phyloP scores from a whole-genome alignment of 1,140 invertebrate species.

The Argopecten irradians region DNA sequence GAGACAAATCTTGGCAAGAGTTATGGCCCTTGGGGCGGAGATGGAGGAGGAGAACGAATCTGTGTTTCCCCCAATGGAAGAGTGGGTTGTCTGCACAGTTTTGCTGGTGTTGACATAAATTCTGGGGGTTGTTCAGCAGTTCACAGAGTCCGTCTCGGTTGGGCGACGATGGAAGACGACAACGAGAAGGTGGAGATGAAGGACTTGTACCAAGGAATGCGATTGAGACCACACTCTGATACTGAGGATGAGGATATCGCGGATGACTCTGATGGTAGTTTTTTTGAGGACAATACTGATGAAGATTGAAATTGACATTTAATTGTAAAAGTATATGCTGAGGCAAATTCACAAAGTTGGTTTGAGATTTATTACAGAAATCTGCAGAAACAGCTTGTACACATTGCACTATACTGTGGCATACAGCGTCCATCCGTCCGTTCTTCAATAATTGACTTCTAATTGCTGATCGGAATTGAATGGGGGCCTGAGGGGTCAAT shows the following conservation, averaged over 20 bases:
- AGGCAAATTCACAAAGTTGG: too few species aligned
- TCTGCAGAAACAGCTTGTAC: too few species aligned
- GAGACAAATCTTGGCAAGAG: slow-evolving; percentile 26
- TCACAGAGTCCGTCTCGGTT: neutral
- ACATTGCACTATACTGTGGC: too few species aligned
- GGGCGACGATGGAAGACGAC: neutral
- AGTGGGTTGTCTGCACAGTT: neutral
- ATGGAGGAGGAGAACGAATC: neutral
- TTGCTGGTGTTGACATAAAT: slow-evolving; percentile 1
- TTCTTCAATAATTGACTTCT: too few species aligned
- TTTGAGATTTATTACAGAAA: too few species aligned
- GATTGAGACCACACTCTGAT: neutral
- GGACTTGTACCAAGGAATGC: neutral
- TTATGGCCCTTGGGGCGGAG: slow-evolving; percentile 35
- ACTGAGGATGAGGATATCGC: neutral
- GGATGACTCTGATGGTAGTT: too few species aligned
- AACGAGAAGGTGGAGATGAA: neutral
- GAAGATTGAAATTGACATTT: too few species aligned
- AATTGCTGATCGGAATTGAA: too few species aligned
- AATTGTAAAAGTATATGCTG: too few species aligned
- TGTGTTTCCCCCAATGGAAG: neutral
- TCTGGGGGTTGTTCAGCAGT: neutral
- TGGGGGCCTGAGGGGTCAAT: too few species aligned
- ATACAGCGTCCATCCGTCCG: too few species aligned
- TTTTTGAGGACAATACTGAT: neutral